These are phyloP conservation scores for Theristicus caerulescens DNA, from an alignment of 2,113 vertebrate species.

Conservation along the genomic window DNA sequence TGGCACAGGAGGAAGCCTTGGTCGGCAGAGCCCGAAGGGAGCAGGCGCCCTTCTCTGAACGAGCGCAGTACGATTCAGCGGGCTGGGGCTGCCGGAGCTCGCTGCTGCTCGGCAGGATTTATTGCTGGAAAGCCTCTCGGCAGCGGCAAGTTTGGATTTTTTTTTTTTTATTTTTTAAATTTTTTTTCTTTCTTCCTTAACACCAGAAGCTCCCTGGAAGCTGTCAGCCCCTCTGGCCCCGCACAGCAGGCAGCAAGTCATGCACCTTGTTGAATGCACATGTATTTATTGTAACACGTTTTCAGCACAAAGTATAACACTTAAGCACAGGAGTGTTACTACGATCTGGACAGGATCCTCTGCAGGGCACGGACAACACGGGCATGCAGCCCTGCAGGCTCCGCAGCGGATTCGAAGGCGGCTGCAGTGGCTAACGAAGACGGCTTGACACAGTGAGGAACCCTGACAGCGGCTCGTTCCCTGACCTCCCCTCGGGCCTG, in stretches of 20 bases:
- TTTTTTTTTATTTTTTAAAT: too few species aligned
- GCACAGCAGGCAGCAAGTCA: neutral
- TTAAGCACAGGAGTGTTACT: neutral
- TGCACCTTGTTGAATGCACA: neutral
- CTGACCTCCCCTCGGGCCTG: neutral
- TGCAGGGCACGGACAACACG: neutral
- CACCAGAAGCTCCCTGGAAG: neutral
- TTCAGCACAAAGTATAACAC: constrained; percentile 37
- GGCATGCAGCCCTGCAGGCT: neutral
- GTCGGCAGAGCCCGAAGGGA: neutral
- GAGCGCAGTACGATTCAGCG: neutral
- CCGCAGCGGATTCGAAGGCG: neutral
- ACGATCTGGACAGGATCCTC: neutral
- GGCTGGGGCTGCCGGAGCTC: neutral
- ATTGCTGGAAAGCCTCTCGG: neutral
- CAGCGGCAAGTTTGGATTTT: too few species aligned
- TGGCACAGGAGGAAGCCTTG: neutral
- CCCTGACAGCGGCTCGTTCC: neutral
- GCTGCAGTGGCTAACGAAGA: neutral
- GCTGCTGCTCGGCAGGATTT: neutral
- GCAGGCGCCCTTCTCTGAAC: neutral
- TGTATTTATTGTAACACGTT: constrained; percentile 66
- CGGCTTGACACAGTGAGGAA: neutral
- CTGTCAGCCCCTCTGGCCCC: neutral
- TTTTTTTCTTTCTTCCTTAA: neutral